phyloP scores from a whole-genome alignment of 1,140 invertebrate species.

The Drosophila funebris region DNA sequence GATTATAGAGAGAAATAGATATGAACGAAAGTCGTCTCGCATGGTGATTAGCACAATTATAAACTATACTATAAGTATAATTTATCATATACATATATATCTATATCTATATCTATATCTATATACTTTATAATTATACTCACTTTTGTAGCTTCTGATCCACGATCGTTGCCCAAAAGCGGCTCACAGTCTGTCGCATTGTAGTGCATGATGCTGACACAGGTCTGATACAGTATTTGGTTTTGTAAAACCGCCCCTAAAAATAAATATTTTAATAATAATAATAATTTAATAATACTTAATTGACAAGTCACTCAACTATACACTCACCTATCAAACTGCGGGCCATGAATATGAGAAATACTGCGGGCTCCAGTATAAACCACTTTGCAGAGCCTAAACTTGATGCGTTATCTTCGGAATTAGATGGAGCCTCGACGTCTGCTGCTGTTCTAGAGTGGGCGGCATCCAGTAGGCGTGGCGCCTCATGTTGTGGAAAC shows the following conservation, averaged over 20 bases:
- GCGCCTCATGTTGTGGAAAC: constrained; percentile 23
- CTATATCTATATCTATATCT: no score
- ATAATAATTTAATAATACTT: constrained; percentile 5
- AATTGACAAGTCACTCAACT: no score
- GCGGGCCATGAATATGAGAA: constrained; percentile 73
- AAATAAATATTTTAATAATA: constrained; percentile 27
- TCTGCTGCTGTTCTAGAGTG: neutral
- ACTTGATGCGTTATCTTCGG: neutral
- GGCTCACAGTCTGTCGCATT: constrained; percentile 73
- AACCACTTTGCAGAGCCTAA: constrained; percentile 54
- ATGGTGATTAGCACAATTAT: neutral
- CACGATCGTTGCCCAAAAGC: constrained; percentile 68
- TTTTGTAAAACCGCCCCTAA: constrained; percentile 80
- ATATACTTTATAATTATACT: constrained; percentile 39
- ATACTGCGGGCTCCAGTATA: constrained; percentile 78
- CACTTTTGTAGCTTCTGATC: constrained; percentile 69
- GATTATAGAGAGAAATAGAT: neutral
- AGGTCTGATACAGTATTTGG: constrained; percentile 78
- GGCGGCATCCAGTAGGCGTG: constrained; percentile 49
- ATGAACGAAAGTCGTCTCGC: neutral
- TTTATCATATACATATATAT: neutral
- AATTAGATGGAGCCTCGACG: constrained; percentile 13
- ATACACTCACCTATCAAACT: constrained; percentile 65
- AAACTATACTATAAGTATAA: neutral
- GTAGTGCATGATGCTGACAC: constrained; percentile 65